Evolutionary conservation across 1,140 invertebrate species (phyloP).

Genomic region (Caenorhabditis inopinata): DNA sequence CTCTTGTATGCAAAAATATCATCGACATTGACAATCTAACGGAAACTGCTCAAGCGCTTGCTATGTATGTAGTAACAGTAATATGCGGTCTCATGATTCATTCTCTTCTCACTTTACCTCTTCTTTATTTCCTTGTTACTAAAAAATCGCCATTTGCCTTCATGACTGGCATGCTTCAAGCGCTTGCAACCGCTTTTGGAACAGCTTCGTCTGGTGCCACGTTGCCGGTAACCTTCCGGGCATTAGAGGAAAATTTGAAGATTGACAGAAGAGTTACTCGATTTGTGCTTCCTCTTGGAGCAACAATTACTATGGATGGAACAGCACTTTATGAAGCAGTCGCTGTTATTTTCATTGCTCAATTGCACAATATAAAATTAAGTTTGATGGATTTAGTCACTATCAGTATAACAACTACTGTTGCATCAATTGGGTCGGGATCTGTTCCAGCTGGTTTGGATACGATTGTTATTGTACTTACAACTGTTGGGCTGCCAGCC

Average conservation of each 20-base stretch:
- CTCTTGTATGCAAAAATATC: conserved; percentile 83
- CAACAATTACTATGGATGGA: conserved; percentile 67
- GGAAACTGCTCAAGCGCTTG: conserved; percentile 79
- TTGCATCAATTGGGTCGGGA: conserved; percentile 93
- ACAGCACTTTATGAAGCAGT: conserved; percentile 71
- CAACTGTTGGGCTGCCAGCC: conserved; percentile 85
- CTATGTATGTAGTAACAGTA: conserved; percentile 87
- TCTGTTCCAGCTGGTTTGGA: conserved; percentile 93
- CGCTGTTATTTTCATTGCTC: conserved; percentile 71
- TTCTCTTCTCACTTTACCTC: conserved; percentile 58
- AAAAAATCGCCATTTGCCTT: conserved; percentile 79
- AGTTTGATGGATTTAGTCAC: conserved; percentile 74
- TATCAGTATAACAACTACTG: conserved; percentile 86
- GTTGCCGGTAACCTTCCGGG: conserved; percentile 85
- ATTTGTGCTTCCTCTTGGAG: conserved; percentile 88
- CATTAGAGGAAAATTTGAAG: conserved; percentile 69
- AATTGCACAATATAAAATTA: conserved; percentile 72
- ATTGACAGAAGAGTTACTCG: conserved; percentile 75
- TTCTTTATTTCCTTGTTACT: conserved; percentile 77
- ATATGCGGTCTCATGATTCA: conserved; percentile 76
- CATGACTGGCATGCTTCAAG: conserved; percentile 81
- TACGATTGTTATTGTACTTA: conserved; percentile 96
- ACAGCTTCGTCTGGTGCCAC: conserved; percentile 90
- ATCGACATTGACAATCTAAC: conserved; percentile 81
- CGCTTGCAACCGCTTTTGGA: conserved; percentile 84